Percentiles rank a stretch among this genome's conserved stretches.
phyloP scores from a whole-genome alignment of 2,113 vertebrate genomes.

The Scomber japonicus region DNA sequence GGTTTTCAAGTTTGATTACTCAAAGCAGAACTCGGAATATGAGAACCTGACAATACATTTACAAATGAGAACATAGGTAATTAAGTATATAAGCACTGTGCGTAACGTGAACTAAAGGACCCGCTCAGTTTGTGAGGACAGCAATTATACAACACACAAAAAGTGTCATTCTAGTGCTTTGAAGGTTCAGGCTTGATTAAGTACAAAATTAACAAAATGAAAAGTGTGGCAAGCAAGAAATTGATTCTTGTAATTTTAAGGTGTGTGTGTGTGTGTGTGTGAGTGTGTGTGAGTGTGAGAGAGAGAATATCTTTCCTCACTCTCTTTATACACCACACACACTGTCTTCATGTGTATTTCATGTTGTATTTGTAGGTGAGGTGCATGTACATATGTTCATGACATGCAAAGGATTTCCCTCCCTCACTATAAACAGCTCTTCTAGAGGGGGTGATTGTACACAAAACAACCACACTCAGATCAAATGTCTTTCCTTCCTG shows the following conservation, averaged over 20 bases:
- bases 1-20: background rate
- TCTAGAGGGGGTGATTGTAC: conserved; percentile 15
- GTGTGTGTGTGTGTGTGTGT: background rate
- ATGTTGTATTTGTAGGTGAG: background rate
- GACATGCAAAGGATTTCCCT: conserved; percentile 1
- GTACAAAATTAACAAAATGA: background rate
- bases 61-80: background rate
- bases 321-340: background rate
- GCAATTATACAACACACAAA: background rate
- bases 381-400: background rate
- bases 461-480: conserved; percentile 23
- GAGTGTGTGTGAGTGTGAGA: background rate
- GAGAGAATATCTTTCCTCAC: background rate
- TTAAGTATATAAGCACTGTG: background rate
- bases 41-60: background rate
- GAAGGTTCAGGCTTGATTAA: conserved; percentile 1
- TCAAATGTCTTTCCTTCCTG: conserved; percentile 35
- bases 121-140: background rate
- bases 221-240: background rate
- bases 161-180: background rate
- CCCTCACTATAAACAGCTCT: background rate
- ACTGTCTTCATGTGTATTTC: background rate
- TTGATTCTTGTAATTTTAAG: background rate
- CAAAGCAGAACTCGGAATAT: background rate
- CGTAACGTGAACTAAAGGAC: conserved; percentile 13